These are phyloP conservation scores for Aspiorhynchus laticeps DNA, from an alignment of 2,113 vertebrate species.

Conservation along the genomic window DNA sequence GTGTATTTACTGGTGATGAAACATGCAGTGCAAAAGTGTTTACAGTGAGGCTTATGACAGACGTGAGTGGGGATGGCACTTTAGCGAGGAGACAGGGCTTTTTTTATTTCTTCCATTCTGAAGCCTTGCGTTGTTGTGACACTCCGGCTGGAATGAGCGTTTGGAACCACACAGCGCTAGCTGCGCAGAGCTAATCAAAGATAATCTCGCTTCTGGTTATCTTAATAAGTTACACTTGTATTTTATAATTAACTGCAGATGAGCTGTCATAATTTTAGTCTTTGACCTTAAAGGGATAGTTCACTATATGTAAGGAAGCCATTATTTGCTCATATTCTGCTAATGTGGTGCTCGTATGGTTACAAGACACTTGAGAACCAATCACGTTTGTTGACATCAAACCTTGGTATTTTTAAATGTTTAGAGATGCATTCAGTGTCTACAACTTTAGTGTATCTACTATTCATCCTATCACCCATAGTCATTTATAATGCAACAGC, in stretches of 20 bases:
- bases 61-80: slow-evolving; percentile 72
- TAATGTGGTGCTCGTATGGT: neutral
- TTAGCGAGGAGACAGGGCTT: slow-evolving; percentile 68
- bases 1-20: slow-evolving; percentile 54
- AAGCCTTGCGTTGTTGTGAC: slow-evolving; percentile 62
- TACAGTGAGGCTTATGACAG: slow-evolving; percentile 60
- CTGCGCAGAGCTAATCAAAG: slow-evolving; percentile 28
- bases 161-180: slow-evolving; percentile 46
- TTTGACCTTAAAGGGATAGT: neutral
- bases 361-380: neutral
- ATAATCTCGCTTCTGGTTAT: slow-evolving; percentile 13
- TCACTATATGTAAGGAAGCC: neutral
- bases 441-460: neutral
- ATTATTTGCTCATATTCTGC: neutral
- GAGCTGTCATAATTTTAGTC: neutral
- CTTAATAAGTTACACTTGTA: slow-evolving; percentile 3
- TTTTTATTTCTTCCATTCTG: slow-evolving; percentile 52
- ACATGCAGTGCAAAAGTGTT: slow-evolving; percentile 59
- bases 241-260: neutral
- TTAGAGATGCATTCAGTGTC: neutral
- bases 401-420: neutral
- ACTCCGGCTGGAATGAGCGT: slow-evolving; percentile 64
- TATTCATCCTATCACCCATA: neutral
- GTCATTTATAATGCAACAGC: neutral
- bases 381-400: neutral